Conservation (phyloP, 2,113 vertebrate genomes). For the Ellobius talpinus region DNA sequence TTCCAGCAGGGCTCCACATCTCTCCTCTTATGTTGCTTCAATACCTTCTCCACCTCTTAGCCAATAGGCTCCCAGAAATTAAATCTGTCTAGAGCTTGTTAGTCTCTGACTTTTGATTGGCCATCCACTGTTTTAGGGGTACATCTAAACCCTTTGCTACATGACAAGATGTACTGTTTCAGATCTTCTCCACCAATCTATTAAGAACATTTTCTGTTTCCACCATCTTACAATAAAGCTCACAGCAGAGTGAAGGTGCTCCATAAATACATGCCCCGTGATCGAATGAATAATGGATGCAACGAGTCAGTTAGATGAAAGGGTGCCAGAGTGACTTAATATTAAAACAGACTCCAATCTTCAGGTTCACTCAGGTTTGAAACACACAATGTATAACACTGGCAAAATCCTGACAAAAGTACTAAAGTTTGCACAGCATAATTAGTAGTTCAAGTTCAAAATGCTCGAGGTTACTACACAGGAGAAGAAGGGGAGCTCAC, state of each 20-base stretch:
- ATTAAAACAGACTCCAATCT: constrained; percentile 4
- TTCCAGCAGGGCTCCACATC: neutral
- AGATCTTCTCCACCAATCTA: neutral
- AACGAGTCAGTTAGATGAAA: neutral
- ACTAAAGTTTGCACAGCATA: neutral
- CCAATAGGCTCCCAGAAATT: neutral
- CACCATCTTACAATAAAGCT: neutral
- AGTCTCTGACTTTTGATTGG: neutral
- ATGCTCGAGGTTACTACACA: neutral
- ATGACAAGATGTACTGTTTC: neutral
- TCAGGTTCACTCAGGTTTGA: neutral
- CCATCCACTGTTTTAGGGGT: neutral
- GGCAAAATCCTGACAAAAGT: neutral
- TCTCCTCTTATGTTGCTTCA: neutral
- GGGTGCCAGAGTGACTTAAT: neutral
- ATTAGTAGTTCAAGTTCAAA: constrained; percentile 5
- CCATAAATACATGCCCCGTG: neutral
- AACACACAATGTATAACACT: neutral
- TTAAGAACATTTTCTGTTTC: neutral
- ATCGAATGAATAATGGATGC: neutral
- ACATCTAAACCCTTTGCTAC: neutral
- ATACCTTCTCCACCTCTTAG: neutral
- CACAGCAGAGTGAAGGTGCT: neutral
- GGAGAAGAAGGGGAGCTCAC: neutral
- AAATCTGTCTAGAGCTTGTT: neutral